Percentiles rank a stretch among this genome's conserved stretches.
These are phyloP conservation scores for Characodon lateralis DNA, from an alignment of 2,797 vertebrate genomes.

Conservation along the genomic window DNA sequence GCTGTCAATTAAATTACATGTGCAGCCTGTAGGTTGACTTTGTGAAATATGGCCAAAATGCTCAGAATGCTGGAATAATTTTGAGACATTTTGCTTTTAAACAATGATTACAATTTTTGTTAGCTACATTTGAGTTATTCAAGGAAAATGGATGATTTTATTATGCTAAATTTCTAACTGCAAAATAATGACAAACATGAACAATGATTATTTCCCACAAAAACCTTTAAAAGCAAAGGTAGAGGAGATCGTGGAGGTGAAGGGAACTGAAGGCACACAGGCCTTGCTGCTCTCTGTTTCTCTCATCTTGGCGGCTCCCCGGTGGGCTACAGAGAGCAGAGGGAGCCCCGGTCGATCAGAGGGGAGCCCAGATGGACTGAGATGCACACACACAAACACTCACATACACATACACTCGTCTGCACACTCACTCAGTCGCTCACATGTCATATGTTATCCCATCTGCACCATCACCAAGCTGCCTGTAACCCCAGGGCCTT, in stretches of 20 bases:
- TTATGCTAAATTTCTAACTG: background rate
- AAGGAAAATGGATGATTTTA: background rate
- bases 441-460: conserved; percentile 89
- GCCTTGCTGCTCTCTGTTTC: conserved; percentile 19
- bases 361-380: conserved; percentile 85
- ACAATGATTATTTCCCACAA: background rate
- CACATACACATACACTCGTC: conserved; percentile 42
- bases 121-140: no score
- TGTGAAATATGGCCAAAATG: no score
- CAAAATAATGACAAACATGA: background rate
- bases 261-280: conserved; percentile 43
- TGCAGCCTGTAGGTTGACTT: no score
- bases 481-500: conserved; percentile 81
- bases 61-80: no score
- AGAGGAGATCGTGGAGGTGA: conserved; percentile 35
- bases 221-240: background rate
- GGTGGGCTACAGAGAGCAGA: conserved; percentile 73
- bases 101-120: background rate
- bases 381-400: conserved; percentile 52
- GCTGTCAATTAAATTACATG: no score
- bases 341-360: conserved; percentile 82
- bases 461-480: conserved; percentile 85
- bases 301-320: conserved; percentile 55
- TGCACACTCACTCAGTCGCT: conserved; percentile 67
- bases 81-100: background rate